These are phyloP conservation scores for Ceriagrion tenellum DNA, from an alignment of 2,888 invertebrate genomes.

Conservation along the genomic window DNA sequence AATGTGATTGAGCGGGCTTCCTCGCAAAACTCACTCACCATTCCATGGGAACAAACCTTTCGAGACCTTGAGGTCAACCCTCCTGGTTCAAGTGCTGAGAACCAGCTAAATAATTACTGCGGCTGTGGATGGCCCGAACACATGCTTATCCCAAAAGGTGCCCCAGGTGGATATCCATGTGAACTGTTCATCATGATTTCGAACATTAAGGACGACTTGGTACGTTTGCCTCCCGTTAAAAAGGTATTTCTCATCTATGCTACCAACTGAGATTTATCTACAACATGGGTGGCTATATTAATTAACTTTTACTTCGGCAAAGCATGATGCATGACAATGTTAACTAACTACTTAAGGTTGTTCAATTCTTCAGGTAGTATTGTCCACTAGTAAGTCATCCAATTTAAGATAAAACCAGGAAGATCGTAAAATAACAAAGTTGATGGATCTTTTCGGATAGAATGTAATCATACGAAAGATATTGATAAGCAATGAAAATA, in stretches of 20 bases:
- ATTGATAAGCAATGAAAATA: no score
- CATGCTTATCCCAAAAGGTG: slow-evolving; percentile 81
- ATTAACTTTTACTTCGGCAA: no score
- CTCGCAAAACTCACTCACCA: slow-evolving; percentile 87
- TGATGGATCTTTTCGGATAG: no score
- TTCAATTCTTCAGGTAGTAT: no score
- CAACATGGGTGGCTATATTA: no score
- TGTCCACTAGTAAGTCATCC: no score
- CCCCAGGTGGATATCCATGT: slow-evolving; percentile 75
- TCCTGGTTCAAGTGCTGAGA: slow-evolving; percentile 80
- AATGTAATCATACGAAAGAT: no score
- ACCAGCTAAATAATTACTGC: slow-evolving; percentile 86
- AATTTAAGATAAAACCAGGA: no score
- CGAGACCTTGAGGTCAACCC: slow-evolving; percentile 83
- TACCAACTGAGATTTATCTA: no score
- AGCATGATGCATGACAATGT: no score
- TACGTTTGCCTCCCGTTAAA: slow-evolving; percentile 69
- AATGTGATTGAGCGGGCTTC: slow-evolving; percentile 85
- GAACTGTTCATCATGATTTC: slow-evolving; percentile 76
- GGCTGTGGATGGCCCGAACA: slow-evolving; percentile 87
- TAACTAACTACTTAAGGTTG: no score
- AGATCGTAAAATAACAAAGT: no score
- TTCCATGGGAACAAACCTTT: slow-evolving; percentile 91
- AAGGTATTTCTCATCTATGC: slow-evolving; percentile 71
- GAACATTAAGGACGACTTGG: slow-evolving; percentile 74